These are phyloP conservation scores for Argyresthia albistria DNA, from an alignment of 2,888 invertebrate species.

Conservation along the genomic window DNA sequence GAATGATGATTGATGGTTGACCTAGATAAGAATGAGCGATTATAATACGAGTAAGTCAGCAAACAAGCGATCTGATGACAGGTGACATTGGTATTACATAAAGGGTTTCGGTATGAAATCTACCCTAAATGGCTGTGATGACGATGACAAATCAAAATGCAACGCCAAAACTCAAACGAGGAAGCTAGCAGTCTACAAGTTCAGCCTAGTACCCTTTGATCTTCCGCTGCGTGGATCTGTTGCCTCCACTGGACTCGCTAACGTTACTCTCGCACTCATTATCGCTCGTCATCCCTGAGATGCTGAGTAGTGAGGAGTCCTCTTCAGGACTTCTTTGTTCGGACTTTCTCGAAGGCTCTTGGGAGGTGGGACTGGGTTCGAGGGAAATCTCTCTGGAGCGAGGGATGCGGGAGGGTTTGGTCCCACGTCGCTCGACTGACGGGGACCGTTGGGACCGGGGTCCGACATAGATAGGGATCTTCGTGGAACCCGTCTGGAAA, in stretches of 20 bases:
- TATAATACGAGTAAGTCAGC: too few species aligned
- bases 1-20: too few species aligned
- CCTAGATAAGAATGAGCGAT: too few species aligned
- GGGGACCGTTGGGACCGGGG: constrained; percentile 71
- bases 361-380: constrained; percentile 63
- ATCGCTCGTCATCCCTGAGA: constrained; percentile 72
- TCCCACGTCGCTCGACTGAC: constrained; percentile 45
- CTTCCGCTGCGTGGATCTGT: constrained; percentile 54
- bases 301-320: constrained; percentile 69
- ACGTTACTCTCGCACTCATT: constrained; percentile 70
- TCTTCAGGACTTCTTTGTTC: constrained; percentile 70
- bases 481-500: constrained; percentile 76
- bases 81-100: too few species aligned
- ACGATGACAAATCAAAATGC: constrained; percentile 4
- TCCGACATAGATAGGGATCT: constrained; percentile 82
- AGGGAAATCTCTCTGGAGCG: constrained; percentile 52
- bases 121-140: constrained; percentile 7
- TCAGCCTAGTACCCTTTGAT: constrained; percentile 55
- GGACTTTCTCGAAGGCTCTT: constrained; percentile 57
- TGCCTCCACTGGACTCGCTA: constrained; percentile 63
- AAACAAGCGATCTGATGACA: too few species aligned
- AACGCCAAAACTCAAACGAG: constrained; percentile 27
- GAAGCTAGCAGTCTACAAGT: constrained; percentile 62
- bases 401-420: constrained; percentile 28
- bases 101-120: too few species aligned